phyloP scores from a whole-genome alignment of 1,140 invertebrate genomes.

The Diuraphis noxia region DNA sequence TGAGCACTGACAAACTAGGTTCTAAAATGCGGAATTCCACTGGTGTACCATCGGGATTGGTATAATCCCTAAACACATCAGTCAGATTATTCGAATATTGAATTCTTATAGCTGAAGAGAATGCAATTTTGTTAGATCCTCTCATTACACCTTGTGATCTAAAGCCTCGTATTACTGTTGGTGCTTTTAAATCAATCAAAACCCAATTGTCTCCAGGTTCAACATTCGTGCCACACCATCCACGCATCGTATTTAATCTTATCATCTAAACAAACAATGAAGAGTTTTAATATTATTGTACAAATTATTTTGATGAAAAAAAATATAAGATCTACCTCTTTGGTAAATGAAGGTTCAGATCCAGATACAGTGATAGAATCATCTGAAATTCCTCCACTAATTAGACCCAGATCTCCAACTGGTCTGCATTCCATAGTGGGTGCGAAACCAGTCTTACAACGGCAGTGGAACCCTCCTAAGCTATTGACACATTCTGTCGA shows the following conservation, averaged over 20 bases:
- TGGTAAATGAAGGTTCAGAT: constrained; percentile 78
- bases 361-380: constrained; percentile 84
- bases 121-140: constrained; percentile 77
- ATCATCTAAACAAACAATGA: constrained; percentile 66
- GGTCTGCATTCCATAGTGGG: constrained; percentile 87
- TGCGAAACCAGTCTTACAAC: constrained; percentile 81
- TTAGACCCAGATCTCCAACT: constrained; percentile 83
- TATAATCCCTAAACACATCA: constrained; percentile 86
- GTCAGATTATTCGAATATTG: constrained; percentile 86
- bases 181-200: constrained; percentile 82
- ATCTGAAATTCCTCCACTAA: constrained; percentile 86
- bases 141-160: constrained; percentile 83
- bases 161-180: constrained; percentile 87
- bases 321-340: constrained; percentile 67
- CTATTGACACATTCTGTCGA: constrained; percentile 91
- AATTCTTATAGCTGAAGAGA: constrained; percentile 83
- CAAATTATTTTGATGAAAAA: not conserved
- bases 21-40: constrained; percentile 88
- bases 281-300: not conserved
- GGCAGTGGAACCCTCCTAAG: constrained; percentile 88
- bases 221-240: constrained; percentile 86
- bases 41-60: constrained; percentile 87
- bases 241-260: constrained; percentile 77
- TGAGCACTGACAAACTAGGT: constrained; percentile 83
- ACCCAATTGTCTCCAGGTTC: constrained; percentile 88